Evolutionary conservation across 2,888 invertebrate genomes (phyloP).

Genomic region (Eupithecia exiguata): DNA sequence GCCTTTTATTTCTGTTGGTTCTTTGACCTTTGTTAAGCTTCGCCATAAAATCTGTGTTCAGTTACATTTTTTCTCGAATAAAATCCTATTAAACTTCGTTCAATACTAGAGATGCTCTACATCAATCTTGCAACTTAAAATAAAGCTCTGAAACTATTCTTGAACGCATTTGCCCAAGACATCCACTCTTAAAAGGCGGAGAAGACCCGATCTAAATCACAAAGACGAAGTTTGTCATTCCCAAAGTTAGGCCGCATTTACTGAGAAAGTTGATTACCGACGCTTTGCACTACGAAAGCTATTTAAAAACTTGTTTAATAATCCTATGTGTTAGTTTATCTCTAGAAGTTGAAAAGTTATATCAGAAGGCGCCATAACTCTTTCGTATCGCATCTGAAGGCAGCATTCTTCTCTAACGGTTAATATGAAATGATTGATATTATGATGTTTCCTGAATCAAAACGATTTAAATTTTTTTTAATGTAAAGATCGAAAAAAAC

Average conservation of each 20-base stretch:
- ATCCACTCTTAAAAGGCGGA: constrained; percentile 48
- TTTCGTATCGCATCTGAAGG: neutral
- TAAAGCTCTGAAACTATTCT: constrained; percentile 38
- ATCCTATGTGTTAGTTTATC: neutral
- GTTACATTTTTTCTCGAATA: neutral
- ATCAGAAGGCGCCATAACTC: neutral
- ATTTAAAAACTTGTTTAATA: constrained; percentile 1
- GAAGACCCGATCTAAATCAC: constrained; percentile 55
- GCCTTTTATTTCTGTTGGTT: neutral
- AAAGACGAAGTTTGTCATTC: constrained; percentile 61
- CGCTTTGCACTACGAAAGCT: neutral
- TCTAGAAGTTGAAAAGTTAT: neutral
- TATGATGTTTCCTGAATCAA: neutral
- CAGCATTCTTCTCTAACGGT: neutral
- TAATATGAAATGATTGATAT: neutral
- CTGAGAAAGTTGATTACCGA: constrained; percentile 7
- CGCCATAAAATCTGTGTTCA: neutral
- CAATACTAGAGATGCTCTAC: constrained; percentile 15
- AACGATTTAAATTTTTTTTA: no score
- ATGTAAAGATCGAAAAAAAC: neutral
- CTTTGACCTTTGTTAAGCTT: neutral
- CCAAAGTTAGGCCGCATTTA: constrained; percentile 50
- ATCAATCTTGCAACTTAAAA: constrained; percentile 28
- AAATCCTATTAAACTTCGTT: neutral
- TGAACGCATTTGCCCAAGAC: constrained; percentile 30